Evolutionary conservation across 2,797 vertebrate genomes (phyloP), one percentile per base, ranked within the genome.

Genomic region (Micromesistius poutassou): DNA sequence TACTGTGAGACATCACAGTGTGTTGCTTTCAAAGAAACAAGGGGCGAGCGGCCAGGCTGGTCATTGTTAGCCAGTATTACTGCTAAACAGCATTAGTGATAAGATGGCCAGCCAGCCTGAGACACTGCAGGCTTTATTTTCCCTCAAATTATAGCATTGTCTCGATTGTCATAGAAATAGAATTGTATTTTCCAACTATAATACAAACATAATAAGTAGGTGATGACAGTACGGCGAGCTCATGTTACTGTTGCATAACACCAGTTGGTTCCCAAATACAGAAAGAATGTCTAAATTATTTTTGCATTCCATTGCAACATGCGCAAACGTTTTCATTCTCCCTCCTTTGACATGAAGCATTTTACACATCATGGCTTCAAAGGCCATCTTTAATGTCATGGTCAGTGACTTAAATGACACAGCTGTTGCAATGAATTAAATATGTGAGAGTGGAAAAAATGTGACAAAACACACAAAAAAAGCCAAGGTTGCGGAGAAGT

Each of bases 361-460:
- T 68, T 70, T 28, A 33, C 75, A 35, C 62, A 75, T 75, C 8
- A 70, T 35, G 31, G 33, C 22, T 76, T 70, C 62, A 76, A 76
- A 76, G 55, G n/a, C 5, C 14, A 70, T 38, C 12, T 36, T 38
- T 22, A 40, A 38, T 33, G 13, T 16, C 7, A 22, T 12, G 46
- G 74, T 66, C 46, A 62, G 74, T 55, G 28, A 75, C 46, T 33
- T 50, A 31, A 75, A 75, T n/a, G 31, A 66, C 30, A 46, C 50
- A 62, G 46, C 74, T 68, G 31, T 35, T 68, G 74, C 13, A 76
- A 68, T 40, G 33, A 68, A 68, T 70, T n/a, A 13, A 33, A 66
- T n/a, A 30, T 8, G 46, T 19, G 50, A 62, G 74, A n/a, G 19
- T 8, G 22, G 73, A 55, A 36, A 25, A 36, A 62, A 22, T n/a